These are phyloP conservation scores for Lasioglossum morio DNA, from an alignment of 2,888 invertebrate species.

Conservation along the genomic window DNA sequence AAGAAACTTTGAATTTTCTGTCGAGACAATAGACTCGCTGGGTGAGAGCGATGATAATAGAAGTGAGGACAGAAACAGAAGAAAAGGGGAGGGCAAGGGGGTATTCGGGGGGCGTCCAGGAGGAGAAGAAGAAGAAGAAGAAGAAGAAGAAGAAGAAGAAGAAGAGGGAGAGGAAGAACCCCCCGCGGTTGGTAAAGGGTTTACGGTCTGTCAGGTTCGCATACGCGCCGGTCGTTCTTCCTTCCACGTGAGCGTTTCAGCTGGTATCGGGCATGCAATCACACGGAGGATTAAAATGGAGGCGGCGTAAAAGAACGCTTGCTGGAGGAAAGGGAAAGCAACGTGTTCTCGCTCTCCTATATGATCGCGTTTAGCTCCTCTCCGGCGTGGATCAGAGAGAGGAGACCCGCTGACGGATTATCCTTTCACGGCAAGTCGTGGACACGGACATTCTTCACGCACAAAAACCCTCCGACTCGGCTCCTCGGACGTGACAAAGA, in stretches of 20 bases:
- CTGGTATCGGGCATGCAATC: constrained; percentile 83
- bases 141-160: constrained; percentile 35
- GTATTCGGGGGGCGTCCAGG: constrained; percentile 18
- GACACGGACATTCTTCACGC: constrained; percentile 59
- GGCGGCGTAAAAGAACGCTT: constrained; percentile 69
- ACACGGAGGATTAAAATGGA: constrained; percentile 82
- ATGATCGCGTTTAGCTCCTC: constrained; percentile 71
- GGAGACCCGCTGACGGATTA: constrained; percentile 79
- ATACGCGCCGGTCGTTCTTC: constrained; percentile 80
- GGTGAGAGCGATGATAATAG: constrained; percentile 18
- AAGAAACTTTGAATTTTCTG: constrained; percentile 21
- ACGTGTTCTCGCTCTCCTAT: constrained; percentile 45
- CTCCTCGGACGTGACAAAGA: constrained; percentile 51
- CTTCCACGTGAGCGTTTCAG: constrained; percentile 81
- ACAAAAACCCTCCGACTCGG: constrained; percentile 46
- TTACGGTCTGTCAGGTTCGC: constrained; percentile 80
- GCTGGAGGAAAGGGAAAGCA: constrained; percentile 64
- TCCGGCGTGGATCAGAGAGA: constrained; percentile 42
- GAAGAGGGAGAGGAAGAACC: constrained; percentile 72
- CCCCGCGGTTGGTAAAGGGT: constrained; percentile 83
- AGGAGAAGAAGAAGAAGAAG: constrained; percentile 53
- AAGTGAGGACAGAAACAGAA: constrained; percentile 21
- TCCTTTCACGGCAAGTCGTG: constrained; percentile 68
- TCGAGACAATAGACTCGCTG: constrained; percentile 69
- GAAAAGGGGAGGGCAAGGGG: neutral